Evolutionary conservation across 2,113 vertebrate species (phyloP), one percentile per base, ranked within the genome.

Genomic region (Ochotona princeps): DNA sequence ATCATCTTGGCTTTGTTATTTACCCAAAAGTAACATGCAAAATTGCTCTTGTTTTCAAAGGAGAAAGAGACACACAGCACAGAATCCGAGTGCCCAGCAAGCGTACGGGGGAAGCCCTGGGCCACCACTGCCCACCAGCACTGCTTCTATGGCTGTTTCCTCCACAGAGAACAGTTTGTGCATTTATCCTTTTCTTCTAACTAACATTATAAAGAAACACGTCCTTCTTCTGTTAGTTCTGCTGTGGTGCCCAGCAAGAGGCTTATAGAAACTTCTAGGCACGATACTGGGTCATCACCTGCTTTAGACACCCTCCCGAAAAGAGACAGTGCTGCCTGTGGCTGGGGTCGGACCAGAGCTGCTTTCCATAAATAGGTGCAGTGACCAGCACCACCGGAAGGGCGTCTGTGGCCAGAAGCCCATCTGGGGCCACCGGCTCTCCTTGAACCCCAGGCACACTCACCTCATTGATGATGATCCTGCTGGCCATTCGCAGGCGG

Each of bases 391-490:
- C 14, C 0, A 1, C 14, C 12, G 49, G 70, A 10, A 28, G 63
- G 61, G 1, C 20, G 21, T 4, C 20, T 10, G 12, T 4, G 30
- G 30, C 65, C 51, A 30, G 60, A 49, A 15, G 54, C 38, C 17
- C n/a, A 30, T 1, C 60, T 5, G 9, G 9, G 4, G 13, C 25
- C 14, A 32, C 2, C 7, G 0, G 0, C 35, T 26, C 67, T 49
- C 7, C 6, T 1, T 4, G 57, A 20, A 14, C 54, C 35, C 20
- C 2, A 80, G 35, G 87, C 12, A 13, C 54, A 94, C 97, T 0
- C 96, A 99, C 99, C 99, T 99, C 99, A 0, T 99, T 99, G 84
- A 99, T 99, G 94, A 99, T 99, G 95, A 99, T 98, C 80, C 99
- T 98, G 96, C 99, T 99, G 73, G 99, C 99, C 99, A 99, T 99